Conservation (phyloP, 64 coral and sea anemone species). For the Montipora efflorescens region DNA sequence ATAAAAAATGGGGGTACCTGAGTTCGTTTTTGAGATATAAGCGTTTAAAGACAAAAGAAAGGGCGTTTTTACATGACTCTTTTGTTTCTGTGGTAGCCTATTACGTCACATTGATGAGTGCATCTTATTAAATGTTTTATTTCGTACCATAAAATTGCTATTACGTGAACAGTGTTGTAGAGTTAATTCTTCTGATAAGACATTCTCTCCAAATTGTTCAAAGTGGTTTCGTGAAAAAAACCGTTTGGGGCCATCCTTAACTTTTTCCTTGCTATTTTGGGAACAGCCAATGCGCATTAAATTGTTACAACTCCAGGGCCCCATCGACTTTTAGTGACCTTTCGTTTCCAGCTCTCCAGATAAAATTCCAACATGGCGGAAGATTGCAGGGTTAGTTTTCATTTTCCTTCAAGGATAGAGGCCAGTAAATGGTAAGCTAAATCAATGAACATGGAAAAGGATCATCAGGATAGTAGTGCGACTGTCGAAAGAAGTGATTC, state of each 20-base stretch:
- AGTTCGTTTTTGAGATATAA: too few species aligned
- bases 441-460: neutral
- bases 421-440: neutral
- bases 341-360: neutral
- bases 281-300: conserved; percentile 16
- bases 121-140: too few species aligned
- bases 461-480: neutral
- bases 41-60: too few species aligned
- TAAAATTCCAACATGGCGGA: neutral
- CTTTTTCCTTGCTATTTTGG: neutral
- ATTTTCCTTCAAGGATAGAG: neutral
- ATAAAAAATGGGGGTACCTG: too few species aligned
- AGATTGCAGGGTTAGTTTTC: neutral
- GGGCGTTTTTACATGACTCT: too few species aligned
- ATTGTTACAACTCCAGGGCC: neutral
- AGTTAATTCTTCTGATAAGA: too few species aligned
- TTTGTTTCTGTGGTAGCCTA: too few species aligned
- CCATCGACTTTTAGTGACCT: neutral
- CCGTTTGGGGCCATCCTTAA: neutral
- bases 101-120: too few species aligned
- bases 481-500: neutral
- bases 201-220: neutral
- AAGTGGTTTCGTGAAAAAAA: too few species aligned
- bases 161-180: too few species aligned
- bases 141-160: too few species aligned